A percentile compares a stretch with the other conserved stretches of the same genome.
These are phyloP conservation scores for Oasisia sp. DNA, from an alignment of 2,888 invertebrate genomes.

Conservation along the genomic window DNA sequence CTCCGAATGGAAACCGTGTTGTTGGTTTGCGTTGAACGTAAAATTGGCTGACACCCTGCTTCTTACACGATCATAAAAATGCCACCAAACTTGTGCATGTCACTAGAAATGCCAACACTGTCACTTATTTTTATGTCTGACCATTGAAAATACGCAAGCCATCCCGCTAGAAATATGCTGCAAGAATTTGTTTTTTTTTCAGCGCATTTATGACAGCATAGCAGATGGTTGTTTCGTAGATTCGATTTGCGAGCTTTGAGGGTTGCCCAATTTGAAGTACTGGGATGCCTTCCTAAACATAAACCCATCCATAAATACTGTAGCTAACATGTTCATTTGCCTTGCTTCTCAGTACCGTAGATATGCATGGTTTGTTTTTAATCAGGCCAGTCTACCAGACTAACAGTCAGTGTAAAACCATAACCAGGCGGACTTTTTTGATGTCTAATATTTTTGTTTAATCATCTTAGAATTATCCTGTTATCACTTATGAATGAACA, in stretches of 20 bases:
- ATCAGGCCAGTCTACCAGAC: not conserved
- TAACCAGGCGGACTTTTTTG: not conserved
- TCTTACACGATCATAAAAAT: not conserved
- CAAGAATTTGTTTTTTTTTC: not conserved
- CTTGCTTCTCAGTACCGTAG: not conserved
- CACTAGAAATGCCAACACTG: not conserved
- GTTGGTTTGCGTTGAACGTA: slow-evolving; percentile 12
- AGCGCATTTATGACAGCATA: not conserved
- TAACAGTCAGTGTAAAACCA: not conserved
- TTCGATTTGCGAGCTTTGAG: not conserved
- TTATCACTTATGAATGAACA: not conserved
- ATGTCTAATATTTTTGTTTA: not conserved
- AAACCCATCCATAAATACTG: not conserved
- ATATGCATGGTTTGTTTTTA: not conserved
- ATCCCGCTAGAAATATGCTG: not conserved
- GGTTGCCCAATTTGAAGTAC: not conserved
- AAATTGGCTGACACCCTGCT: slow-evolving; percentile 5
- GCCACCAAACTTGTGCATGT: not conserved
- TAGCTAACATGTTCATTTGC: not conserved
- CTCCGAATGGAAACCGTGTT: not conserved
- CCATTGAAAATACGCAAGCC: not conserved
- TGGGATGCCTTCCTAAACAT: not conserved
- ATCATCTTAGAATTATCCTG: not conserved
- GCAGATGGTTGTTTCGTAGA: not conserved
- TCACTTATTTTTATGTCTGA: not conserved